Evolutionary conservation across 2,888 invertebrate species (phyloP).

Genomic region (Mimas tiliae): DNA sequence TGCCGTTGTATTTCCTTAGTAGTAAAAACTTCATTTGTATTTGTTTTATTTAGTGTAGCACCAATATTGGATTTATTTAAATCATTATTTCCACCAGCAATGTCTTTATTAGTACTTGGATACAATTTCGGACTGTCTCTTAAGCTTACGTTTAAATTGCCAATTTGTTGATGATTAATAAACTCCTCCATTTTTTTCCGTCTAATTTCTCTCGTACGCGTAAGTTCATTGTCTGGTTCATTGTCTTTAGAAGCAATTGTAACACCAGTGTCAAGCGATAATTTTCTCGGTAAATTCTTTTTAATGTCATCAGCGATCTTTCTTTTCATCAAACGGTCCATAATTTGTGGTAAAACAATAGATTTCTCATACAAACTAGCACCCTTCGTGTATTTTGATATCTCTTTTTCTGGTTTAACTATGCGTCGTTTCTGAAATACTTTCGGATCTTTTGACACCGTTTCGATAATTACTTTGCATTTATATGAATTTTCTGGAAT

Average conservation of each 20-base stretch:
- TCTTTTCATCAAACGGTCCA: slow-evolving; percentile 2
- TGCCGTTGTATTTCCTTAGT: neutral
- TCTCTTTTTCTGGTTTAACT: neutral
- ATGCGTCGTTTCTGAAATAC: neutral
- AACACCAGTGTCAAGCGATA: neutral
- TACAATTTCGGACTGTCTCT: neutral
- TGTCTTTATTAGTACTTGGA: neutral
- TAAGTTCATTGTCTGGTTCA: neutral
- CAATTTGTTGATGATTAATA: neutral
- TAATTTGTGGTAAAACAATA: slow-evolving; percentile 13
- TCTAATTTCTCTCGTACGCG: neutral
- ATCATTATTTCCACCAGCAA: no score
- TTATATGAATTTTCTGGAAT: neutral
- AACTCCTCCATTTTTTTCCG: neutral
- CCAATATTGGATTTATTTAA: neutral
- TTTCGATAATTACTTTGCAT: slow-evolving; percentile 3
- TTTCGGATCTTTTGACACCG: slow-evolving; percentile 11
- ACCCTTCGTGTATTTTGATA: slow-evolving; percentile 1
- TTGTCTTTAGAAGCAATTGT: neutral
- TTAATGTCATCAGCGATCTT: neutral
- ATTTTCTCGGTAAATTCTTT: neutral
- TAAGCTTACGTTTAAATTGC: neutral
- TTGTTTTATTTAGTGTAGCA: no score
- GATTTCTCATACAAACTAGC: neutral
- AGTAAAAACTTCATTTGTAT: neutral